Conservation (phyloP, 2,888 invertebrate genomes). For the Parnassius smintheus region DNA sequence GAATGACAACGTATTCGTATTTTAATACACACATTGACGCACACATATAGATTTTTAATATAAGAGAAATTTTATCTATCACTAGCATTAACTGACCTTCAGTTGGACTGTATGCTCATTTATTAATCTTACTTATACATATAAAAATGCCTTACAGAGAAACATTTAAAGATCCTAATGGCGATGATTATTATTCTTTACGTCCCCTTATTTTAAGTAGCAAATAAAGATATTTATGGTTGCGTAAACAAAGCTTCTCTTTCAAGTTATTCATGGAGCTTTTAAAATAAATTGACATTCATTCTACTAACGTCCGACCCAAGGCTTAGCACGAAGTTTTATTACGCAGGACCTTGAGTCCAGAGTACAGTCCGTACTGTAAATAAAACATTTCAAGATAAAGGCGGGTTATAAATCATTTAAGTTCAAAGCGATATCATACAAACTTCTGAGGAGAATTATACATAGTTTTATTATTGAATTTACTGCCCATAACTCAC, state of each 20-base stretch:
- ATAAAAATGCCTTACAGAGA: no score
- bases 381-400: constrained; percentile 21
- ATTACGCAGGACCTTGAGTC: constrained; percentile 3
- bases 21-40: no score
- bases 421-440: constrained; percentile 9
- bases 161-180: no score
- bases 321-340: constrained; percentile 15
- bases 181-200: no score
- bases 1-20: no score
- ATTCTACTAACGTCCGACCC: constrained; percentile 19
- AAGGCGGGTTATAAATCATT: constrained; percentile 20
- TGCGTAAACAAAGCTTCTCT: constrained; percentile 9
- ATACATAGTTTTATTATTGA: no score
- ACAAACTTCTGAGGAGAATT: not conserved
- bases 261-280: constrained; percentile 17
- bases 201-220: not conserved
- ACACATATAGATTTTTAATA: no score
- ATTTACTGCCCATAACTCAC: no score
- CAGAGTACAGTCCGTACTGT: not conserved
- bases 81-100: no score
- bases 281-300: constrained; percentile 24
- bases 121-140: no score
- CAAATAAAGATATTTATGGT: not conserved
- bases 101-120: no score
- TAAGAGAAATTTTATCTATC: no score